Percentiles rank a stretch among this genome's conserved stretches.
These are phyloP conservation scores for Noctua janthina DNA, from an alignment of 2,888 invertebrate species.

Conservation along the genomic window DNA sequence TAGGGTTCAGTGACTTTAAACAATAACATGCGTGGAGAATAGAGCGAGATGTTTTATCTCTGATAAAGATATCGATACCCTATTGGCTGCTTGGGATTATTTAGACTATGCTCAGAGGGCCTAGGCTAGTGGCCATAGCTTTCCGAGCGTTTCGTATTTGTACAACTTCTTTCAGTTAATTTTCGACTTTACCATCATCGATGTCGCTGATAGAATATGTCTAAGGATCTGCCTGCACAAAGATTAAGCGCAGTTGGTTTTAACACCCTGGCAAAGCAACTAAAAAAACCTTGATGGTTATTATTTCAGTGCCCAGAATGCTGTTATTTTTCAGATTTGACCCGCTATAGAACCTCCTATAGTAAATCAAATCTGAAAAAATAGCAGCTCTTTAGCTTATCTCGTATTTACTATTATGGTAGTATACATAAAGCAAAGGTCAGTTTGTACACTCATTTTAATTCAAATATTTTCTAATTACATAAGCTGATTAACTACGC, in stretches of 20 bases:
- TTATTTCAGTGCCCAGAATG: not conserved
- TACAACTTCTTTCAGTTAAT: not conserved
- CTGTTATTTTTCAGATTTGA: too few relatives aligned
- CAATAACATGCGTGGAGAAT: constrained; percentile 41
- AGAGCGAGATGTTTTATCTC: constrained; percentile 15
- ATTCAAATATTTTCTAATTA: not conserved
- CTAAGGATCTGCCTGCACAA: not conserved
- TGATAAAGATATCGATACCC: constrained; percentile 4
- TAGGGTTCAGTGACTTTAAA: constrained; percentile 42
- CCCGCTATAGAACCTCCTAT: too few relatives aligned
- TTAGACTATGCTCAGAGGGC: not conserved
- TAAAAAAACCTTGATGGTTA: not conserved
- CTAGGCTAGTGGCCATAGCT: not conserved
- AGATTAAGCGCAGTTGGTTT: not conserved
- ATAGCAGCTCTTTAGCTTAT: not conserved
- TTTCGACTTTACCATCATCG: not conserved
- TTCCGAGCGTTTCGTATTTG: not conserved
- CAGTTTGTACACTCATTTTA: not conserved
- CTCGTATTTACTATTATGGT: not conserved
- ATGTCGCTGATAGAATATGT: not conserved
- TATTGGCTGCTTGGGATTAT: not conserved
- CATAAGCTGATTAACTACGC: not conserved
- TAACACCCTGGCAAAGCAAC: not conserved
- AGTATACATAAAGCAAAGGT: not conserved
- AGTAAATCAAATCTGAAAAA: not conserved